Percentiles rank a stretch among this genome's conserved stretches.
These are phyloP conservation scores for Anarrhichthys ocellatus DNA, from an alignment of 2,113 vertebrate genomes.

Conservation along the genomic window DNA sequence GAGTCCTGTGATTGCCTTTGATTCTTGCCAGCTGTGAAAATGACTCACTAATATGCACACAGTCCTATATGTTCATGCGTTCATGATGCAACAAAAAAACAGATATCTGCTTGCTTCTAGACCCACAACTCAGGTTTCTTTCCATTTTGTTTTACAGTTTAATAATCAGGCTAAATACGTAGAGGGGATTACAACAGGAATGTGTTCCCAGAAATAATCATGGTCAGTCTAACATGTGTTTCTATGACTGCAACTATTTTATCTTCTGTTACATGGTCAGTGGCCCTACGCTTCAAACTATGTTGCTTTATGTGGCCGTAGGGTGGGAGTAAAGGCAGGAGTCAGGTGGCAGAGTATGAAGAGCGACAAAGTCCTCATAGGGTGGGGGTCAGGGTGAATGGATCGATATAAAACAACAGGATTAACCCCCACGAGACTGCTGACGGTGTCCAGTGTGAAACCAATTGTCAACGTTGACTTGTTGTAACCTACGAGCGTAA, in stretches of 20 bases:
- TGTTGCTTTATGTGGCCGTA: too few species aligned
- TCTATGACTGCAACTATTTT: not conserved
- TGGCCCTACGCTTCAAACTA: too few species aligned
- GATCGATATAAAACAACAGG: not conserved
- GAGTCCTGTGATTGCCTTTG: slow-evolving; percentile 2
- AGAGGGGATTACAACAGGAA: not conserved
- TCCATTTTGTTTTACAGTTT: not conserved
- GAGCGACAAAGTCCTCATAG: not conserved
- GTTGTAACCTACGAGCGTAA: too few species aligned
- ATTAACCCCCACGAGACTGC: not conserved
- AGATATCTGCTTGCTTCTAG: not conserved
- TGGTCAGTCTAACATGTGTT: not conserved
- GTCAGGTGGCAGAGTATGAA: not conserved
- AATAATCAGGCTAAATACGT: not conserved
- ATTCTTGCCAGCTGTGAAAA: slow-evolving; percentile 23
- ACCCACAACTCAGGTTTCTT: not conserved
- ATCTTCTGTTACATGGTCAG: not conserved
- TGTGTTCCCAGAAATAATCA: not conserved
- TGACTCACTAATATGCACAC: not conserved
- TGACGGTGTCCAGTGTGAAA: not conserved
- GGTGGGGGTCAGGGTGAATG: not conserved
- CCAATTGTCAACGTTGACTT: not conserved
- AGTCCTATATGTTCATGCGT: not conserved
- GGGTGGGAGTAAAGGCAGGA: not conserved
- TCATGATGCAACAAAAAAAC: not conserved